A percentile compares a stretch with the other conserved stretches of the same genome.
Evolutionary conservation across 2,113 vertebrate genomes (phyloP).

Genomic region (Eclectus roratus): DNA sequence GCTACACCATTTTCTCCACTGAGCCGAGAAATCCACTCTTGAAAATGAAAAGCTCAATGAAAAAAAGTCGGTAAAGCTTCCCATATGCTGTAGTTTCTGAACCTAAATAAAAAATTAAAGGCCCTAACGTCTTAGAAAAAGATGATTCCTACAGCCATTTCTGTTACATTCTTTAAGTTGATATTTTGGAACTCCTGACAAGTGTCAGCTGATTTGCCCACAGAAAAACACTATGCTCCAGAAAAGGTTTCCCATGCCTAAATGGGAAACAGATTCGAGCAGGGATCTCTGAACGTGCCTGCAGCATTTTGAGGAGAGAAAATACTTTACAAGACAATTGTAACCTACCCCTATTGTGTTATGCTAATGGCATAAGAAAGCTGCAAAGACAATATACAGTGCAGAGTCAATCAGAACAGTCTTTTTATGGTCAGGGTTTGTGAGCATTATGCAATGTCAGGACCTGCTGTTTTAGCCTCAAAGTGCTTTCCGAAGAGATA

Average conservation of each 20-base stretch:
- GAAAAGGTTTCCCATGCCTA: neutral
- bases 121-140: neutral
- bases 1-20: neutral
- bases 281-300: neutral
- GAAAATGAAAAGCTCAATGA: neutral
- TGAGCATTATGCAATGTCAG: neutral
- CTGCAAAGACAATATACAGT: neutral
- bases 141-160: neutral
- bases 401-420: neutral
- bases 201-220: neutral
- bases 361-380: neutral
- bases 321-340: neutral
- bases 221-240: neutral
- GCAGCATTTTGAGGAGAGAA: neutral
- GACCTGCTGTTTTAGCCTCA: neutral
- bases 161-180: neutral
- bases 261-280: neutral
- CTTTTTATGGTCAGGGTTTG: neutral
- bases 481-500: conserved; percentile 34
- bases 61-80: neutral
- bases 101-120: neutral
- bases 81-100: neutral
- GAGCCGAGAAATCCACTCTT: neutral
- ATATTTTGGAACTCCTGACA: neutral
- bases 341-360: neutral